Conservation (phyloP, 2,888 invertebrate species). For the Catocala fraxini region DNA sequence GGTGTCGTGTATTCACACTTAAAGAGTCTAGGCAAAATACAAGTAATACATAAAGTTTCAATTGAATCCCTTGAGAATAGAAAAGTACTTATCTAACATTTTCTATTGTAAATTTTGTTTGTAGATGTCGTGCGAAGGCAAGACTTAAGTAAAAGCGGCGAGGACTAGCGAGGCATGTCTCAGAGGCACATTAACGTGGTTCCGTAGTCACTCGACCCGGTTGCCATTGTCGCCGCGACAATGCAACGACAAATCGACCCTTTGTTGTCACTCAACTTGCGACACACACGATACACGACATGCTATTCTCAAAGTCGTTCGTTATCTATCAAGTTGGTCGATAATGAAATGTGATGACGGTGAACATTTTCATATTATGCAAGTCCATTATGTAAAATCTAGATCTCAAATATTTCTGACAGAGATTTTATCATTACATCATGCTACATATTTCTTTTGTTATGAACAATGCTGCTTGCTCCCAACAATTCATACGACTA, state of each 20-base stretch:
- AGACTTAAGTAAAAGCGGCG: conserved; percentile 18
- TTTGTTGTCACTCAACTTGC: conserved; percentile 72
- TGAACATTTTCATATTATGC: not conserved
- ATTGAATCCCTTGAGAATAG: too few relatives aligned
- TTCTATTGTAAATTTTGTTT: not conserved
- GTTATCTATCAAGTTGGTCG: conserved; percentile 18
- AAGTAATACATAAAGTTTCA: too few relatives aligned
- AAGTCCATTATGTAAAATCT: too few relatives aligned
- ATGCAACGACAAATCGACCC: conserved; percentile 73
- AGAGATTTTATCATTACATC: not conserved
- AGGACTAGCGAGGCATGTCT: conserved; percentile 38
- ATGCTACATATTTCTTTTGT: too few relatives aligned
- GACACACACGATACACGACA: conserved; percentile 49
- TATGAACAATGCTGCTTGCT: too few relatives aligned
- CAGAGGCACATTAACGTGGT: conserved; percentile 60
- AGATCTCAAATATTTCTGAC: too few relatives aligned
- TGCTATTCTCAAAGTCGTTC: conserved; percentile 37
- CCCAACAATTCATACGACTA: too few relatives aligned
- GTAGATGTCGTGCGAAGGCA: not conserved
- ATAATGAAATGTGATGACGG: not conserved
- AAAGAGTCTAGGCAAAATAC: too few relatives aligned
- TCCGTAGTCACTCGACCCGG: conserved; percentile 64
- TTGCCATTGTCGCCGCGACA: conserved; percentile 69
- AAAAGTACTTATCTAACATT: too few relatives aligned
- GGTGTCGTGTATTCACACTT: too few relatives aligned